Base-by-base conservation (phyloP, 2,797 vertebrate genomes). In the Anguilla anguilla region DNA sequence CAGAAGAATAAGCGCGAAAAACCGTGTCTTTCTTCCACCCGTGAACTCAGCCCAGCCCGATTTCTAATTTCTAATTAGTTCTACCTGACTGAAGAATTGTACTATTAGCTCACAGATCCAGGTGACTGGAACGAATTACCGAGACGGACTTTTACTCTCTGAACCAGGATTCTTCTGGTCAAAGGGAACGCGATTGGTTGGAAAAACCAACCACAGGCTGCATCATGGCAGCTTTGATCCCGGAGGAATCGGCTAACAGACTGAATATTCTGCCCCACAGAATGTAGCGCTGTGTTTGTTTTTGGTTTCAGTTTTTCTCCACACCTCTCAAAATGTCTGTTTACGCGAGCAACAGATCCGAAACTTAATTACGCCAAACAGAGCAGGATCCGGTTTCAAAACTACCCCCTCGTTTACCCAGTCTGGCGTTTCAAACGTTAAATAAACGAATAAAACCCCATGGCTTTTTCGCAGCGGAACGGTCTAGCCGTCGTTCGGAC, bases 121-220 rank as follows among this genome's bases (percentile, higher is more conserved):
- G 39, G 39, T 43, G 39, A 4, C 39, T 43, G 39, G 39, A 43
- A 43, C 39, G 39, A 43, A 43, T 43, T 43, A 43, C 39, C 39
- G 3, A 43, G 39, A 43, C 39, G 39, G 39, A 43, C 39, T 43
- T 43, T 43, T 43, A 43, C 39, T 43, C 39, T 43, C 39, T 43
- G 39, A 43, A 43, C 39, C 39, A 43, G 39, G 39, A 43, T 43
- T 59, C 55, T 43, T 59, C 55, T 59, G 17, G 55, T 17, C 59
- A 17, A 17, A 2, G 15, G 59, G 59, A 61, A 61, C 5, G 28
- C 7, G 28, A 31, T 72, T 72, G 25, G 72, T 55, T 61, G 72
- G 35, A 53, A 77, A 79, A 79, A 85, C 69, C 84, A 77, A 64
- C 85, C 35, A 25, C 22, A 31, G 28, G 46, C 31, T 43, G 77